phyloP scores from a whole-genome alignment of 2,888 invertebrate genomes.

The Subacronicta megacephala region DNA sequence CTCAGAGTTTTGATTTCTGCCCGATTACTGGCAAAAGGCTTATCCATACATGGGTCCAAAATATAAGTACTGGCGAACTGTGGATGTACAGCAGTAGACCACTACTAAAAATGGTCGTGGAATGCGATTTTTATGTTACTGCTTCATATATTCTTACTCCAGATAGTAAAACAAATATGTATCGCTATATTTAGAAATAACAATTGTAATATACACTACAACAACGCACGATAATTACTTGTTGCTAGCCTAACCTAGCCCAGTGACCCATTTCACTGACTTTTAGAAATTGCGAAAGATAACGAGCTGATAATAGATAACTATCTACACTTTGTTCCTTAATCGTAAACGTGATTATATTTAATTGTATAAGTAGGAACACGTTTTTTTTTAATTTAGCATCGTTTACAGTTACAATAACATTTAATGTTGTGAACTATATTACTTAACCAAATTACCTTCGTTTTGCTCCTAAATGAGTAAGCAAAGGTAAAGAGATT shows the following conservation, averaged over 20 bases:
- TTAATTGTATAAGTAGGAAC: slow-evolving; percentile 8
- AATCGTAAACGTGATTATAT: slow-evolving; percentile 12
- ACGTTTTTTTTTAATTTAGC: slow-evolving; percentile 21
- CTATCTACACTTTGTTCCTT: slow-evolving; percentile 32
- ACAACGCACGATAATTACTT: slow-evolving; percentile 30
- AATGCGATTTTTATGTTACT: too few species aligned
- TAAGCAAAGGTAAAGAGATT: slow-evolving; percentile 77
- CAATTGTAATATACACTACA: slow-evolving; percentile 18
- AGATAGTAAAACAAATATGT: not conserved
- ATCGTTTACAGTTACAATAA: slow-evolving; percentile 16
- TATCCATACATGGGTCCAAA: too few species aligned
- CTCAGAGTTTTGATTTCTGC: too few species aligned
- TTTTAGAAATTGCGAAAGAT: slow-evolving; percentile 45
- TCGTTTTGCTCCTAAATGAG: slow-evolving; percentile 70
- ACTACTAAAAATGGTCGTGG: too few species aligned
- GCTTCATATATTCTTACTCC: too few species aligned
- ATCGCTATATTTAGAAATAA: slow-evolving; percentile 9
- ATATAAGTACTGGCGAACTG: too few species aligned
- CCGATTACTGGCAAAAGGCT: too few species aligned
- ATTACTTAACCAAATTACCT: slow-evolving; percentile 73
- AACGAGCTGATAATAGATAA: slow-evolving; percentile 37
- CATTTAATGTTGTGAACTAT: slow-evolving; percentile 42
- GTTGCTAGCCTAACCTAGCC: slow-evolving; percentile 33
- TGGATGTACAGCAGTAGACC: too few species aligned
- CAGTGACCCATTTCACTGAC: slow-evolving; percentile 50